Conservation (phyloP, 2,888 invertebrate species). For the Seira musarum region DNA sequence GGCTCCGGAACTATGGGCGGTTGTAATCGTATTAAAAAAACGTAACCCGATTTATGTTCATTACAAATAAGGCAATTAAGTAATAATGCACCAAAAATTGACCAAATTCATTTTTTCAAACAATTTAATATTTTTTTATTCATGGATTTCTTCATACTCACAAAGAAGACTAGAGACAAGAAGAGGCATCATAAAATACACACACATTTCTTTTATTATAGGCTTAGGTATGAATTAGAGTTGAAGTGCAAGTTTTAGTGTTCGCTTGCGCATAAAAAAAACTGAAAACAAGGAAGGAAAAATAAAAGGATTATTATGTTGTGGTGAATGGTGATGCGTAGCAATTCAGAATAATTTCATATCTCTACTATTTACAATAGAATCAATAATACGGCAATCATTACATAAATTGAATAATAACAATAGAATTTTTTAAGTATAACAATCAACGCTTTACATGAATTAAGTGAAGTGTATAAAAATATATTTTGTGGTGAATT, state of each 20-base stretch:
- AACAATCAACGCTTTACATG: slow-evolving; percentile 4
- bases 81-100: too few relatives aligned
- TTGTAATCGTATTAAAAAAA: too few relatives aligned
- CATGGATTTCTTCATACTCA: slow-evolving; percentile 8
- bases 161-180: background rate
- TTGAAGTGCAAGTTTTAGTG: too few relatives aligned
- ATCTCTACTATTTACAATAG: slow-evolving; percentile 9
- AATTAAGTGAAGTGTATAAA: background rate
- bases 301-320: too few relatives aligned
- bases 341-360: background rate
- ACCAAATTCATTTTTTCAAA: slow-evolving; percentile 8
- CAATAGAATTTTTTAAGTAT: slow-evolving; percentile 13
- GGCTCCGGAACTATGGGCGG: too few relatives aligned
- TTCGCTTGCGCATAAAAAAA: background rate
- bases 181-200: slow-evolving; percentile 16
- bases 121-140: slow-evolving; percentile 13
- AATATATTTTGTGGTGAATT: too few relatives aligned
- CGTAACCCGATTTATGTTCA: too few relatives aligned
- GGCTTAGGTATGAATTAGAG: too few relatives aligned
- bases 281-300: background rate
- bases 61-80: too few relatives aligned
- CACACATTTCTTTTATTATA: background rate
- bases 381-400: slow-evolving; percentile 1
- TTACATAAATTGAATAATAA: slow-evolving; percentile 14
- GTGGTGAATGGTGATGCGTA: background rate